Conservation (phyloP, 2,113 vertebrate genomes). For the Aphyosemion australe region DNA sequence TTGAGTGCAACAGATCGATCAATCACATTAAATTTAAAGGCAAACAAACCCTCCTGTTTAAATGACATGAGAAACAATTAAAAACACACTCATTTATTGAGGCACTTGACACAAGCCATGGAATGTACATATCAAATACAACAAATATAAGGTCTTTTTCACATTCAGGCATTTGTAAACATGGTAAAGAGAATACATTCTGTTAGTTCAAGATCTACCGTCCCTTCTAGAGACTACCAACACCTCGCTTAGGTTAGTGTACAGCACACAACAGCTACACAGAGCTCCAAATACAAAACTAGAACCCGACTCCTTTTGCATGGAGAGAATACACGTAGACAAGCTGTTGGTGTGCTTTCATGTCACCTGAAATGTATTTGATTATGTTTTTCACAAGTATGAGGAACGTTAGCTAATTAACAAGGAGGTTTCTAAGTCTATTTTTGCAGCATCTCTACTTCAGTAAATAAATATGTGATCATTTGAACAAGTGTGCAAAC, state of each 20-base stretch:
- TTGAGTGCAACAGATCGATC: no score
- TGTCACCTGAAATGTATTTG: slow-evolving; percentile 28
- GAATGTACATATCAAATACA: slow-evolving; percentile 67
- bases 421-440: slow-evolving; percentile 59
- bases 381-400: slow-evolving; percentile 19
- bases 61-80: neutral
- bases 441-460: slow-evolving; percentile 42
- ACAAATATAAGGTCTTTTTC: slow-evolving; percentile 48
- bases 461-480: slow-evolving; percentile 43
- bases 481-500: slow-evolving; percentile 5
- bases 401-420: slow-evolving; percentile 39
- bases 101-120: slow-evolving; percentile 82
- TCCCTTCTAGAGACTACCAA: slow-evolving; percentile 29
- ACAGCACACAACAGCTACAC: slow-evolving; percentile 49
- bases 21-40: no score
- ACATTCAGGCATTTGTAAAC: slow-evolving; percentile 81
- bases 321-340: slow-evolving; percentile 20
- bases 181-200: slow-evolving; percentile 73
- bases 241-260: slow-evolving; percentile 39
- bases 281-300: slow-evolving; percentile 69
- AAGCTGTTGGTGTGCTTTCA: slow-evolving; percentile 20
- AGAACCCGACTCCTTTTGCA: slow-evolving; percentile 3
- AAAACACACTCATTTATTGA: slow-evolving; percentile 76
- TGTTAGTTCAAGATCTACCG: slow-evolving; percentile 45
- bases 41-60: no score